Evolutionary conservation across 2,797 vertebrate genomes (phyloP), one percentile per base, ranked within the genome.

Genomic region (Acanthurus lineatus): DNA sequence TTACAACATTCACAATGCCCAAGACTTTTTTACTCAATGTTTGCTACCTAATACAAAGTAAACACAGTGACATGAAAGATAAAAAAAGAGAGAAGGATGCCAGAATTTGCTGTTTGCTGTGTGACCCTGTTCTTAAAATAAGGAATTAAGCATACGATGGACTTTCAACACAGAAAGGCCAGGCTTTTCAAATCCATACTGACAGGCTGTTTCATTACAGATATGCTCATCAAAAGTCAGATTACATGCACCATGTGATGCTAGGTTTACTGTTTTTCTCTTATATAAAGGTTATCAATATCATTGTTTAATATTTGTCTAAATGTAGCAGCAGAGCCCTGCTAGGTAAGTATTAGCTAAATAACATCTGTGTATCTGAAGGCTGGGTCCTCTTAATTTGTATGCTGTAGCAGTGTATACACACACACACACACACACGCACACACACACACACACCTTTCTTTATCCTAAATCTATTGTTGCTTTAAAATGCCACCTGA

Each of bases 321-420:
- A 38, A 57, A 68, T 72, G 57, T 65, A 52, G 48, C 54, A 3
- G 1, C 47, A 58, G 63, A 72, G 51, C 54, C 73, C 48, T 0
- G 40, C 57, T 63, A 64, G 51, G 73, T 45, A 53, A 68, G 44
- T 51, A 42, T 76, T 77, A 75, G 44, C 74, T 1, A 5, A 67
- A 57, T 63, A 56, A 74, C 12, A 38, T 53, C 56, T 60, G 19
- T 83, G 6, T 19, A 15, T 68, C 25, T 84, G 76, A 81, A 76
- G 79, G 82, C 77, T 63, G 76, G n/a, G 42, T 32, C 28, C 2
- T 32, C 28, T 32, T 69, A 72, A 80, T 85, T 86, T 56, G 56
- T 54, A 25, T 77, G 52, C 74, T 54, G 57, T 38, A 65, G 48
- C 48, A 25, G 42, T 25, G 28, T 59, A 28, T 35, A 22, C 67